Percentiles rank a stretch among this genome's conserved stretches.
These are phyloP conservation scores for Tuberolachnus salignus DNA, from an alignment of 2,888 invertebrate genomes.

Conservation along the genomic window DNA sequence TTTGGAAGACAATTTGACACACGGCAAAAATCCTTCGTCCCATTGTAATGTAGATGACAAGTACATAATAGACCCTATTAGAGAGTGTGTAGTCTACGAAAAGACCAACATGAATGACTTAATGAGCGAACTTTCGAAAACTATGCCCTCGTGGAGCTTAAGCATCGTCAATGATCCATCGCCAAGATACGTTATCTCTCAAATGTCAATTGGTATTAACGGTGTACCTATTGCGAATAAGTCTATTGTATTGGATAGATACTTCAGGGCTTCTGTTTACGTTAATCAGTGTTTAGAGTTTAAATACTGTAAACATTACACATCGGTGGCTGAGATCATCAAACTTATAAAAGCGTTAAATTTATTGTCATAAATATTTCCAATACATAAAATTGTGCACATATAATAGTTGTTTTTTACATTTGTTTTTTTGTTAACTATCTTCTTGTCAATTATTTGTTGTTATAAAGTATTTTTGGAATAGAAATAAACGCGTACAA, in stretches of 20 bases:
- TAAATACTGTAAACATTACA: conserved; percentile 57
- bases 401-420: neutral
- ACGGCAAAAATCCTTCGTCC: too few relatives aligned
- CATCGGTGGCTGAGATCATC: conserved; percentile 48
- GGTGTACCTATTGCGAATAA: conserved; percentile 56
- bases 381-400: neutral
- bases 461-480: neutral
- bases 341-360: conserved; percentile 56
- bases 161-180: conserved; percentile 52
- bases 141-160: conserved; percentile 58
- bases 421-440: too few relatives aligned
- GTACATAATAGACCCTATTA: too few relatives aligned
- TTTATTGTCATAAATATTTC: neutral
- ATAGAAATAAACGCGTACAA: too few relatives aligned
- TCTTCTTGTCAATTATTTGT: too few relatives aligned
- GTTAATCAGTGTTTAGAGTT: conserved; percentile 55
- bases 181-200: conserved; percentile 56
- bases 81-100: neutral
- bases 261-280: conserved; percentile 57
- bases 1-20: too few relatives aligned
- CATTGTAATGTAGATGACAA: too few relatives aligned
- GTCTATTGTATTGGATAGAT: conserved; percentile 55
- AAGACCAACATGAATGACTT: conserved; percentile 48
- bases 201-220: conserved; percentile 53
- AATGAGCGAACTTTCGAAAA: conserved; percentile 52